phyloP scores from a whole-genome alignment of 2,888 invertebrate species.

The Hymenopus coronatus region DNA sequence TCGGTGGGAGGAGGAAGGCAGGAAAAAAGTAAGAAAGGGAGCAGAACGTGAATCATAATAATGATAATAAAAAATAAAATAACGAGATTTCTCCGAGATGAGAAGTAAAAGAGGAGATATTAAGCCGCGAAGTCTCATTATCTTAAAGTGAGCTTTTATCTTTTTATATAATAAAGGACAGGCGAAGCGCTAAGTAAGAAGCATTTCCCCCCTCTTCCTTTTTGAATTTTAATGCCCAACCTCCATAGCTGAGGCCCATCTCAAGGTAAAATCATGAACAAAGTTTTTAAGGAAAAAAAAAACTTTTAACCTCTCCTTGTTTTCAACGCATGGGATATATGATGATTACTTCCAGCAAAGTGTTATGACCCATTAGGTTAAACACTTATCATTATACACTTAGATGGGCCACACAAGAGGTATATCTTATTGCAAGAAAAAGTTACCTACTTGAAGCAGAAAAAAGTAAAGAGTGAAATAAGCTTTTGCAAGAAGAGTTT shows the following conservation, averaged over 20 bases:
- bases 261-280: conserved; percentile 15
- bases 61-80: conserved; percentile 33
- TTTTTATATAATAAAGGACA: conserved; percentile 31
- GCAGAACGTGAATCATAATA: conserved; percentile 30
- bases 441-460: background rate
- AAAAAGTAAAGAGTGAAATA: too few species aligned
- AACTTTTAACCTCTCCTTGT: conserved; percentile 1
- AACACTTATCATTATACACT: background rate
- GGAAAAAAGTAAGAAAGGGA: conserved; percentile 11
- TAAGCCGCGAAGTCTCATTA: conserved; percentile 34
- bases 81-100: conserved; percentile 28
- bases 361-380: background rate
- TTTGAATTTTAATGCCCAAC: conserved; percentile 12
- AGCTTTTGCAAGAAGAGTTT: too few species aligned
- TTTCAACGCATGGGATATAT: background rate
- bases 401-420: background rate
- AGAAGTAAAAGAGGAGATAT: conserved; percentile 32
- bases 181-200: conserved; percentile 17
- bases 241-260: conserved; percentile 5
- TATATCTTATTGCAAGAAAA: background rate
- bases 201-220: background rate
- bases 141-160: conserved; percentile 31
- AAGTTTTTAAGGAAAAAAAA: background rate
- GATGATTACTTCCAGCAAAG: background rate
- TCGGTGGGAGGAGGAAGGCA: background rate